phyloP scores from a whole-genome alignment of 2,888 invertebrate genomes.

The Opisthograptis luteolata region DNA sequence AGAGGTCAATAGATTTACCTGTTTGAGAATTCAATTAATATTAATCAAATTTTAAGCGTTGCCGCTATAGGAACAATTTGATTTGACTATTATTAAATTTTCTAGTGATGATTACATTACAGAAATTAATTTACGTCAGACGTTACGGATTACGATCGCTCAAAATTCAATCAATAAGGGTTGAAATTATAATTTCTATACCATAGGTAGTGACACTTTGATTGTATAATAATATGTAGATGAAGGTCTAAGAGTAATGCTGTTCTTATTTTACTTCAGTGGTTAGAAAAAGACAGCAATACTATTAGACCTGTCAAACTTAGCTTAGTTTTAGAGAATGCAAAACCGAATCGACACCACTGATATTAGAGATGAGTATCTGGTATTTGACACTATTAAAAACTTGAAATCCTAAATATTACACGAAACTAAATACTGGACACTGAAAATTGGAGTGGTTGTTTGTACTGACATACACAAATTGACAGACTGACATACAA shows the following conservation, averaged over 20 bases:
- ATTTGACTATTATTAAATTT: slow-evolving; percentile 12
- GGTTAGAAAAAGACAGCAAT: no score
- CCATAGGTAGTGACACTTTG: no score
- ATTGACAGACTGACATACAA: slow-evolving; percentile 17
- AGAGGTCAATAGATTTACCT: slow-evolving; percentile 2
- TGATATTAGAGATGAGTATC: no score
- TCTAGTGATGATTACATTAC: slow-evolving; percentile 14
- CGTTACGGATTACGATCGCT: neutral
- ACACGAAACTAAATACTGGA: neutral
- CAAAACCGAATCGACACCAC: no score
- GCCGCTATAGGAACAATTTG: slow-evolving; percentile 12
- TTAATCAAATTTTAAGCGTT: slow-evolving; percentile 14
- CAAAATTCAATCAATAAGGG: neutral
- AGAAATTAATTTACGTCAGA: slow-evolving; percentile 13
- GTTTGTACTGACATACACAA: neutral
- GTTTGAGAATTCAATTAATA: slow-evolving; percentile 8
- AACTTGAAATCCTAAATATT: no score
- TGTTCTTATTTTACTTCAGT: no score
- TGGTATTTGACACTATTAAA: no score
- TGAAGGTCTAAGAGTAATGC: no score
- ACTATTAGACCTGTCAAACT: no score
- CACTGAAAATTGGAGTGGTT: slow-evolving; percentile 14
- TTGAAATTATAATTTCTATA: neutral
- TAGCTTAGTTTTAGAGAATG: no score
- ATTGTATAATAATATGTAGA: no score